Conservation (phyloP, 2,888 invertebrate species). For the Cryptocheilus praepositus region DNA sequence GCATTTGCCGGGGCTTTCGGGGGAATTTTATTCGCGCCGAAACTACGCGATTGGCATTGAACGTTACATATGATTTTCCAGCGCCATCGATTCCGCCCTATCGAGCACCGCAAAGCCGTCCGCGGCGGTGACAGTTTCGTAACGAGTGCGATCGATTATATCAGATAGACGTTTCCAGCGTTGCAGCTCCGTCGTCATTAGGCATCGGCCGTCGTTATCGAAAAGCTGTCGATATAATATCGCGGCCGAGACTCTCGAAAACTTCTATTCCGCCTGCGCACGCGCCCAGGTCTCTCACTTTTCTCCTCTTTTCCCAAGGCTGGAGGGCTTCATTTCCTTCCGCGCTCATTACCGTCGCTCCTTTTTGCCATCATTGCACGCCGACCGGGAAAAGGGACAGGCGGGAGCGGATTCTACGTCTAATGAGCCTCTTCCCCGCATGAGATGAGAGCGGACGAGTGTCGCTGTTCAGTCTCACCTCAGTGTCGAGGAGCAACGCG, state of each 20-base stretch:
- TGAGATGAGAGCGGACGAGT: slow-evolving; percentile 39
- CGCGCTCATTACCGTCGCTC: slow-evolving; percentile 38
- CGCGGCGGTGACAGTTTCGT: too few relatives aligned
- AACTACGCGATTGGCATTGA: too few relatives aligned
- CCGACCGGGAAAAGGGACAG: slow-evolving; percentile 22
- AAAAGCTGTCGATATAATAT: slow-evolving; percentile 36
- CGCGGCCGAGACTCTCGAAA: slow-evolving; percentile 10
- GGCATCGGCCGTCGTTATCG: slow-evolving; percentile 28
- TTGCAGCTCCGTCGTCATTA: not conserved
- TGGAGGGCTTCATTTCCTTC: slow-evolving; percentile 23
- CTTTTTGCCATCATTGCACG: slow-evolving; percentile 23
- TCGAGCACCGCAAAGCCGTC: too few relatives aligned
- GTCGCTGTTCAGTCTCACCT: slow-evolving; percentile 37
- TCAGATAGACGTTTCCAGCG: too few relatives aligned
- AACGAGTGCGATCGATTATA: too few relatives aligned
- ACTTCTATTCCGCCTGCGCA: not conserved
- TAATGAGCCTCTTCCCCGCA: slow-evolving; percentile 52
- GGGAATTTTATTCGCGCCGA: too few relatives aligned
- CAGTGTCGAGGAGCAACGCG: slow-evolving; percentile 20
- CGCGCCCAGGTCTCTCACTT: too few relatives aligned
- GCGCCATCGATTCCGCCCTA: too few relatives aligned
- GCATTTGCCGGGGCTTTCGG: too few relatives aligned
- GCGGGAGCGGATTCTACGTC: slow-evolving; percentile 20
- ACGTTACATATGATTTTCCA: too few relatives aligned
- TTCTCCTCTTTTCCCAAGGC: not conserved